Percentiles rank a stretch among this genome's conserved stretches.
Conservation (phyloP, 2,888 invertebrate species). For the Lepidonotus clava region DNA sequence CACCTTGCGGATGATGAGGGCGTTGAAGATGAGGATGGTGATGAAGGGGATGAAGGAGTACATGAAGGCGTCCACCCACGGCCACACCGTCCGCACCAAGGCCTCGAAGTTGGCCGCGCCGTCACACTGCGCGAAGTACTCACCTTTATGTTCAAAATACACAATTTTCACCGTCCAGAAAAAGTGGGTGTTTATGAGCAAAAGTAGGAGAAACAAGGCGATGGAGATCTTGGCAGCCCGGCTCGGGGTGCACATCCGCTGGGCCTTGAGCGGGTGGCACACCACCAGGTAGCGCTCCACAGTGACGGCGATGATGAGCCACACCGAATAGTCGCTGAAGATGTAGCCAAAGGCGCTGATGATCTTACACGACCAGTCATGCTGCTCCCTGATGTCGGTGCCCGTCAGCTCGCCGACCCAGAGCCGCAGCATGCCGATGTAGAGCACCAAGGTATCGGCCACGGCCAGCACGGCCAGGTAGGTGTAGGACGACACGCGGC, state of each 20-base stretch:
- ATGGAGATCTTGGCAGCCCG: slow-evolving; percentile 72
- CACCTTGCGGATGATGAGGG: slow-evolving; percentile 74
- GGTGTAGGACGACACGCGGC: slow-evolving; percentile 75
- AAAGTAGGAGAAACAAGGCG: slow-evolving; percentile 67
- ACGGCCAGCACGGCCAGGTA: slow-evolving; percentile 76
- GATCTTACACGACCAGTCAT: slow-evolving; percentile 74
- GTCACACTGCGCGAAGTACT: slow-evolving; percentile 62
- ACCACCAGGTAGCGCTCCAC: slow-evolving; percentile 69
- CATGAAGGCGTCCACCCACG: slow-evolving; percentile 75
- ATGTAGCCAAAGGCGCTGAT: slow-evolving; percentile 72
- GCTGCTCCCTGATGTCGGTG: slow-evolving; percentile 68
- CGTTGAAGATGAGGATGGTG: slow-evolving; percentile 72
- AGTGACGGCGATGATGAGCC: slow-evolving; percentile 67
- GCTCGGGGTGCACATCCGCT: slow-evolving; percentile 71
- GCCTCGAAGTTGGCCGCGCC: slow-evolving; percentile 61
- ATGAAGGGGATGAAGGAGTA: slow-evolving; percentile 75
- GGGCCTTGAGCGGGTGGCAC: slow-evolving; percentile 75
- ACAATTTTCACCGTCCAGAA: slow-evolving; percentile 73
- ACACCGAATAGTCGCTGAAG: slow-evolving; percentile 73
- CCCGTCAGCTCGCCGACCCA: slow-evolving; percentile 76
- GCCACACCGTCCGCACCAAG: slow-evolving; percentile 71
- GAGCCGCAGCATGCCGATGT: slow-evolving; percentile 73
- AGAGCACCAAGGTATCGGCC: slow-evolving; percentile 75
- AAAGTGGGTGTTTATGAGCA: slow-evolving; percentile 75
- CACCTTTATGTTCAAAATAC: slow-evolving; percentile 58